Conservation (phyloP, 2,113 vertebrate genomes). For the Chascanopsetta lugubris region DNA sequence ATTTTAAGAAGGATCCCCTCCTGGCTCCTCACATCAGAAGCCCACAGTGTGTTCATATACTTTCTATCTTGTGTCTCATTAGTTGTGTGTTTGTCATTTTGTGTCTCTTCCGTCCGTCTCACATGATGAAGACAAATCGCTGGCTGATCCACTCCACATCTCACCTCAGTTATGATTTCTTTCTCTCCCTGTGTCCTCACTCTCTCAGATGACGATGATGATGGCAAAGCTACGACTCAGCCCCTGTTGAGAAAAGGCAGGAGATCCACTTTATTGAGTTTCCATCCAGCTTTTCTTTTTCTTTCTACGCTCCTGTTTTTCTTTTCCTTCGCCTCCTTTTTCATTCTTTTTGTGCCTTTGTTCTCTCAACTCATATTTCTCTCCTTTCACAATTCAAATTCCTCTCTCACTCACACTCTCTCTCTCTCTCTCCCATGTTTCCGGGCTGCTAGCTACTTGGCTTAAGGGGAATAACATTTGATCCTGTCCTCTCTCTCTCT, state of each 20-base stretch:
- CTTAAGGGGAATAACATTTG: conserved; percentile 43
- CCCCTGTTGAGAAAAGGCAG: conserved; percentile 99
- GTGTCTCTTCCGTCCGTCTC: no score
- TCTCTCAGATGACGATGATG: conserved; percentile 94
- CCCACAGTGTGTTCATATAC: no score
- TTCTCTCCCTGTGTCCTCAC: conserved; percentile 72
- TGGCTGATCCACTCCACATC: conserved; percentile 14
- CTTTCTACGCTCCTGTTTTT: conserved; percentile 50
- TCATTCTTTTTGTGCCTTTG: conserved; percentile 4
- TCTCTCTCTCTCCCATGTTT: conserved; percentile 15
- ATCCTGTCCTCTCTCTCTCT: conserved; percentile 23
- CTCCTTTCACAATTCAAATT: conserved; percentile 30
- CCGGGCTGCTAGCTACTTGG: conserved; percentile 26
- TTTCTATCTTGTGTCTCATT: background rate
- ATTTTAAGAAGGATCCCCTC: no score
- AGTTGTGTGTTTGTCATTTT: background rate
- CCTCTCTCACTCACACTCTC: conserved; percentile 37
- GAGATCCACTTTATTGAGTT: conserved; percentile 86
- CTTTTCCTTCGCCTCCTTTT: conserved; percentile 13
- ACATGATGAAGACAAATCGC: background rate
- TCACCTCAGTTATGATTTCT: conserved; percentile 21
- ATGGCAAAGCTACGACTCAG: conserved; percentile 92
- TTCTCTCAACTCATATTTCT: background rate
- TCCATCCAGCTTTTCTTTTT: conserved; percentile 24
- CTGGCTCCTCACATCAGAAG: no score